Base-by-base conservation (phyloP, 2,113 vertebrate species). In the Sphyrna mokarran region DNA sequence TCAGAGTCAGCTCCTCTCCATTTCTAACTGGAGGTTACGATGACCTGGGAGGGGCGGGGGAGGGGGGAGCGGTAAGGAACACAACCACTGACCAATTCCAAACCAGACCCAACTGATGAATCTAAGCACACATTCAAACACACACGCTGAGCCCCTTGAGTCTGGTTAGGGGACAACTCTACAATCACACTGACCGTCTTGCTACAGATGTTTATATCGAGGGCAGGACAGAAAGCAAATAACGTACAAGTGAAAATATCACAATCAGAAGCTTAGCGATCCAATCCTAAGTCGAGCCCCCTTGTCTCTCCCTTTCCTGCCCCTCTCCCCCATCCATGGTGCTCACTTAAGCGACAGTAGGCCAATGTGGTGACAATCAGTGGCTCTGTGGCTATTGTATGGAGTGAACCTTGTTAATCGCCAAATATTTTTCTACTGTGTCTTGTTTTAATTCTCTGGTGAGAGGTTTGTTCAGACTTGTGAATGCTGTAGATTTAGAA, bases 341-440 rank as follows among this genome's bases (percentile, higher is more conserved):
- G 86, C 94, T 54, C 91, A 22, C 68, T n/a, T 33, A 63, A 89
- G 95, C 95, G 80, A 96, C 96, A 94, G 96, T 97, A 96, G 96
- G 96, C 95, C 95, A 95, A 96, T 96, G 95, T 96, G 93, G 96
- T 95, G 96, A 97, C 96, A 95, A 97, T 97, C 96, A 96, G 96
- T 97, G 96, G 96, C 96, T 96, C 97, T 97, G 97, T 80, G 78
- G 78, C n/a, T 97, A 96, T 97, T 97, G 61, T 97, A 68, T 95
- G 69, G 96, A 96, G 96, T 96, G 95, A 96, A 95, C 96, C 96
- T 97, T 96, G 96, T 97, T 97, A 96, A 97, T 97, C 97, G 97
- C 97, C 97, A 98, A 98, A 98, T 97, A 96, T 97, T 97, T 96
- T 97, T 97, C 18, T 97, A 97, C 96, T 96, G 96, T 97, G 96